Evolutionary conservation across 1,140 invertebrate species (phyloP).

Genomic region (Drosophila ironensis): DNA sequence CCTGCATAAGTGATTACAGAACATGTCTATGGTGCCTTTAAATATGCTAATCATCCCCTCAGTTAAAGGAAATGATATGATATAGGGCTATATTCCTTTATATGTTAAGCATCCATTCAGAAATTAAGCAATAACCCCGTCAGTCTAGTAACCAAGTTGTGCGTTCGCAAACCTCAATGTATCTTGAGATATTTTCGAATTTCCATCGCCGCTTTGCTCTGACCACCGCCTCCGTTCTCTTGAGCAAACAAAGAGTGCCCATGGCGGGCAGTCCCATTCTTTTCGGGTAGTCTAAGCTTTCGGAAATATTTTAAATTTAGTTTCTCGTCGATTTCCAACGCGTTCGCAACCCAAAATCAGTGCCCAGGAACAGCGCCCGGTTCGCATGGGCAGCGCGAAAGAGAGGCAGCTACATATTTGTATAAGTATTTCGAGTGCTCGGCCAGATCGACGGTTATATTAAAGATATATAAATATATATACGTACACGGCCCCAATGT

Average conservation of each 20-base stretch:
- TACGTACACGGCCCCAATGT: background rate
- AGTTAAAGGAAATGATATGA: too few species aligned
- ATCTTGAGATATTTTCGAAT: background rate
- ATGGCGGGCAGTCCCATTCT: constrained; percentile 5
- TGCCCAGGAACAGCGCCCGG: constrained; percentile 26
- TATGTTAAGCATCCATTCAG: too few species aligned
- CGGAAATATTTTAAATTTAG: constrained; percentile 71
- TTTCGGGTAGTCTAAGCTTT: constrained; percentile 63
- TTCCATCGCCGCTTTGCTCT: background rate
- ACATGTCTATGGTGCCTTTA: too few species aligned
- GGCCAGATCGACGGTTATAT: constrained; percentile 64
- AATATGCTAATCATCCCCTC: too few species aligned
- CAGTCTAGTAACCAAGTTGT: too few species aligned
- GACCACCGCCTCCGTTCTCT: background rate
- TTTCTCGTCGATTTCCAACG: constrained; percentile 74
- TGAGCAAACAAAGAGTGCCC: constrained; percentile 13
- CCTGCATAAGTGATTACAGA: too few species aligned
- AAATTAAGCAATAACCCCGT: too few species aligned
- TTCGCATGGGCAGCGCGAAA: constrained; percentile 60
- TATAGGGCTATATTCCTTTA: too few species aligned
- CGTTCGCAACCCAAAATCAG: constrained; percentile 61
- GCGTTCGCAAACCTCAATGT: background rate
- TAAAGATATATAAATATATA: constrained; percentile 56
- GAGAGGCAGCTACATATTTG: constrained; percentile 65
- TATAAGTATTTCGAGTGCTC: constrained; percentile 78